Conservation (phyloP, 2,888 invertebrate species). For the Eutolmus rufibarbis region DNA sequence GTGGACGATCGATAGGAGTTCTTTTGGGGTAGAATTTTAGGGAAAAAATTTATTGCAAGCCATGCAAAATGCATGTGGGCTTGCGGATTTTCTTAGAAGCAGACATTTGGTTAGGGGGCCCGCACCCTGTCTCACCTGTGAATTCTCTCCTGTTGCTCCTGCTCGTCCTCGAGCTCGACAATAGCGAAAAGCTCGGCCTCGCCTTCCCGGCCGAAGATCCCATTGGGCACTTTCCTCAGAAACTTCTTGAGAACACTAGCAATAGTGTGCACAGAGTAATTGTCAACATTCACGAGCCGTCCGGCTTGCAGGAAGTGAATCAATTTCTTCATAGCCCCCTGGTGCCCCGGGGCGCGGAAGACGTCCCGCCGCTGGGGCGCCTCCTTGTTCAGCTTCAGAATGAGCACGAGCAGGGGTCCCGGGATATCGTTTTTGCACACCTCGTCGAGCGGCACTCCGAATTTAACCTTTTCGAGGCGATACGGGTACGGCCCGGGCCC, state of each 20-base stretch:
- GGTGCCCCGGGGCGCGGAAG: slow-evolving; percentile 93
- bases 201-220: slow-evolving; percentile 91
- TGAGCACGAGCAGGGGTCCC: slow-evolving; percentile 87
- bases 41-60: not conserved
- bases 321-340: slow-evolving; percentile 92
- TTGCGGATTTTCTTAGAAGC: not conserved
- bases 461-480: slow-evolving; percentile 91
- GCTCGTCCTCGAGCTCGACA: slow-evolving; percentile 81
- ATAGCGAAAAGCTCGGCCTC: slow-evolving; percentile 90
- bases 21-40: not conserved
- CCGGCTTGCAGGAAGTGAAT: slow-evolving; percentile 91
- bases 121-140: slow-evolving; percentile 72
- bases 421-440: slow-evolving; percentile 96
- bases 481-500: slow-evolving; percentile 80
- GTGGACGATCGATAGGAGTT: not conserved
- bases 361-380: slow-evolving; percentile 93
- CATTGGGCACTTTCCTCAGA: slow-evolving; percentile 93
- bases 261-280: slow-evolving; percentile 96
- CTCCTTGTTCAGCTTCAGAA: slow-evolving; percentile 92
- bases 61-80: not conserved
- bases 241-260: slow-evolving; percentile 98
- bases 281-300: slow-evolving; percentile 88
- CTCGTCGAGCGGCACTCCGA: slow-evolving; percentile 89
- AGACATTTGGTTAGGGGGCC: not conserved
- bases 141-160: slow-evolving; percentile 89